Percentiles rank a stretch among this genome's conserved stretches.
Conservation (phyloP, 2,888 invertebrate species). For the Nomada ferruginata region DNA sequence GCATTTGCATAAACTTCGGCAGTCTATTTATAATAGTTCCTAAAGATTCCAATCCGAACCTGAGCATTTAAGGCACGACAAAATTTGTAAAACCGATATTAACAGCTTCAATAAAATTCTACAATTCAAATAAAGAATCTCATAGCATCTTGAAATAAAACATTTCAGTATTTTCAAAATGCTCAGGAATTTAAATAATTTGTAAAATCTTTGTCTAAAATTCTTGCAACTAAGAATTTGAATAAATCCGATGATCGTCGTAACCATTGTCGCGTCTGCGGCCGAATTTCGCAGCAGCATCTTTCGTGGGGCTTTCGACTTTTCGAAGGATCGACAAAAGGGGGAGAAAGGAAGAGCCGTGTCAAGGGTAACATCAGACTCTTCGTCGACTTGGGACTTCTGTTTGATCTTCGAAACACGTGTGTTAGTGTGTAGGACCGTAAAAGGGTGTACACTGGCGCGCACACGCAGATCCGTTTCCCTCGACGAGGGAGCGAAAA, state of each 20-base stretch:
- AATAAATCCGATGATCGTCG: conserved; percentile 8
- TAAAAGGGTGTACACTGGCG: not conserved
- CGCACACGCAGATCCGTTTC: not conserved
- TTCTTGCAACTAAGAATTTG: not conserved
- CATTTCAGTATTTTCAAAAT: not conserved
- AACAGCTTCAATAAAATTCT: too few species aligned
- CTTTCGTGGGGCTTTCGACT: conserved; percentile 24
- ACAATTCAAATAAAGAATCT: too few species aligned
- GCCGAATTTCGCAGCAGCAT: not conserved
- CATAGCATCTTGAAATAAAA: too few species aligned
- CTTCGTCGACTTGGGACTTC: conserved; percentile 22
- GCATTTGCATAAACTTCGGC: too few species aligned
- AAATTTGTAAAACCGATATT: too few species aligned
- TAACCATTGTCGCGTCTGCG: not conserved
- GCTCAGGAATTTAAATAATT: not conserved
- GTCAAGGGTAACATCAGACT: conserved; percentile 9
- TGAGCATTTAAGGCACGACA: too few species aligned
- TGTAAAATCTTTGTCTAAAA: not conserved
- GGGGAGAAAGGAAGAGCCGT: conserved; percentile 9
- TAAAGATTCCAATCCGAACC: too few species aligned
- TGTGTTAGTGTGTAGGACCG: not conserved
- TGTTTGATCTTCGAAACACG: conserved; percentile 47
- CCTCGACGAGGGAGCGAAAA: conserved; percentile 54
- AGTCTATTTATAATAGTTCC: too few species aligned
- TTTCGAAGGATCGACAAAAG: conserved; percentile 12